Conservation (phyloP, 2,797 vertebrate species). For the Acrocephalus scirpaceus region DNA sequence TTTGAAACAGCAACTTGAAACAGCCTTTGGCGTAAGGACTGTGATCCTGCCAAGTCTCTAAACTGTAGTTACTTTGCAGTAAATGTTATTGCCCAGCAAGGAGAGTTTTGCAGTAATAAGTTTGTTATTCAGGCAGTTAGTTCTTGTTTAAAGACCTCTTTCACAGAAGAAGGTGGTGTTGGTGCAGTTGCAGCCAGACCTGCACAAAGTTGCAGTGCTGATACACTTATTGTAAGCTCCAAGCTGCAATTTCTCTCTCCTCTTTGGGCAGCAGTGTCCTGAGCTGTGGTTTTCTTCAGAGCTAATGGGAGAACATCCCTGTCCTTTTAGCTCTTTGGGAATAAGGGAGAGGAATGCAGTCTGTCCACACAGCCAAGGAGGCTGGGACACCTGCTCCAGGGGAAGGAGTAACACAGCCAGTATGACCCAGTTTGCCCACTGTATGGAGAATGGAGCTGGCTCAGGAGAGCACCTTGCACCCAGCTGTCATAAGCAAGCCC, state of each 20-base stretch:
- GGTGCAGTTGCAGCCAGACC: neutral
- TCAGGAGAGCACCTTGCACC: neutral
- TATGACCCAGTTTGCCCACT: too few relatives aligned
- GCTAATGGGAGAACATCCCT: neutral
- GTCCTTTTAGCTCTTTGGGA: neutral
- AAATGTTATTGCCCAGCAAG: neutral
- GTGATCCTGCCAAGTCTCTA: neutral
- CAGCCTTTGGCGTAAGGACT: neutral
- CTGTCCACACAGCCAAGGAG: neutral
- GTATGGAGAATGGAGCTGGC: neutral
- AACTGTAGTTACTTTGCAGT: neutral
- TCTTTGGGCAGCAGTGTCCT: neutral
- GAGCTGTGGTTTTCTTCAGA: neutral
- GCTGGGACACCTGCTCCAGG: neutral
- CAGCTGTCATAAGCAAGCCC: neutral
- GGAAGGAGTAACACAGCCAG: neutral
- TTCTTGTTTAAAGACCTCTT: neutral
- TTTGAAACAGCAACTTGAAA: neutral
- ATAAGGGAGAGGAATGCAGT: rapidly evolving
- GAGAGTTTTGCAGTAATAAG: neutral
- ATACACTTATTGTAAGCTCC: neutral
- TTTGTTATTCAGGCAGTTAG: neutral
- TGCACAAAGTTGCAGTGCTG: neutral
- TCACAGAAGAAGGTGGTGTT: neutral
- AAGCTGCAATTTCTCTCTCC: neutral